Percentiles rank a stretch among this genome's conserved stretches.
These are phyloP conservation scores for Florisuga fusca DNA, from an alignment of 2,797 vertebrate species.

Conservation along the genomic window DNA sequence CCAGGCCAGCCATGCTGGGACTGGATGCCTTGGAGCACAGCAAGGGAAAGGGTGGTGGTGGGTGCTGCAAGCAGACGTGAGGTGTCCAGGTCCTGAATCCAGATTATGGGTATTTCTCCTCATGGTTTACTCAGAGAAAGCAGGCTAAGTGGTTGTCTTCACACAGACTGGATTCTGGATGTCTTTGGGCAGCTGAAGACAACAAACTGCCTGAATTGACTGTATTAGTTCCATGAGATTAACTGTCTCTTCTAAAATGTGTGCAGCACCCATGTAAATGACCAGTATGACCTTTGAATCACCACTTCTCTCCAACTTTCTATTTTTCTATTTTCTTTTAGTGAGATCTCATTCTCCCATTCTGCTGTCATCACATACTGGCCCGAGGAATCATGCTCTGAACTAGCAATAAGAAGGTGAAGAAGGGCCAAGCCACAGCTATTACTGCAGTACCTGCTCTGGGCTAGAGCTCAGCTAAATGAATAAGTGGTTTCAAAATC, in stretches of 20 bases:
- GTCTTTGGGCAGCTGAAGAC: neutral
- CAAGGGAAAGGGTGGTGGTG: neutral
- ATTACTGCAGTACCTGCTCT: neutral
- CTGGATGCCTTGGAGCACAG: neutral
- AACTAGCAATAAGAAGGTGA: neutral
- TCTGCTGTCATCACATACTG: neutral
- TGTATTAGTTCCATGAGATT: neutral
- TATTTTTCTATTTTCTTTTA: neutral
- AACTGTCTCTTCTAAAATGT: neutral
- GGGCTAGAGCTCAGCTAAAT: neutral
- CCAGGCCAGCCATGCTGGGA: neutral
- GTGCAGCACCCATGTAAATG: neutral
- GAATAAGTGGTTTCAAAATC: neutral
- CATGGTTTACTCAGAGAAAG: neutral
- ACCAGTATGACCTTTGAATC: neutral
- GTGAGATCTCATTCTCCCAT: neutral
- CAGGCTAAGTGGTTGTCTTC: neutral
- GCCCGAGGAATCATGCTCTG: neutral
- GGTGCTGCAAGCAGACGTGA: neutral
- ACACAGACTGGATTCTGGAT: neutral
- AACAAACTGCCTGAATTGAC: neutral
- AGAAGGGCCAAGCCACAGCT: neutral
- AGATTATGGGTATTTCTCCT: neutral
- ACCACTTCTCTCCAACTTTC: neutral
- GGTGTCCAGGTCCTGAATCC: rapidly evolving